Percentiles rank a stretch among this genome's conserved stretches.
phyloP scores from a whole-genome alignment of 2,113 vertebrate species.

The Plecotus auritus region DNA sequence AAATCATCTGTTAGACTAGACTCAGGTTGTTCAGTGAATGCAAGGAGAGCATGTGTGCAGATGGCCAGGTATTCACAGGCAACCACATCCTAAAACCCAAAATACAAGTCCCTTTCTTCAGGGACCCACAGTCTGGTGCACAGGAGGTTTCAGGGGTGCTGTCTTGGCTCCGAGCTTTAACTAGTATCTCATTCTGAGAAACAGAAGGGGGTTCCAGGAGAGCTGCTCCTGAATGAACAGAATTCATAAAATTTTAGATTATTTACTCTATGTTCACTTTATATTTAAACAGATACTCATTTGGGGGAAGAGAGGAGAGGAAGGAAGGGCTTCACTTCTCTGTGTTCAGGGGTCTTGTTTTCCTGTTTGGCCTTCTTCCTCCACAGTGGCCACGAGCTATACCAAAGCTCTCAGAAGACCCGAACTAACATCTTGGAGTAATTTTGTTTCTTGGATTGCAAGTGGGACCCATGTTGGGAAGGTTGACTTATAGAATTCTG shows the following conservation, averaged over 20 bases:
- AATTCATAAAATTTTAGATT: neutral
- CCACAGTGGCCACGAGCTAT: fast-evolving
- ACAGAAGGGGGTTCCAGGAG: neutral
- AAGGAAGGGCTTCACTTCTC: neutral
- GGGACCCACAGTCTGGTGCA: neutral
- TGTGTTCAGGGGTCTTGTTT: neutral
- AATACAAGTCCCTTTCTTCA: neutral
- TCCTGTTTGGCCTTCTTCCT: neutral
- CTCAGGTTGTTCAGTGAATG: neutral
- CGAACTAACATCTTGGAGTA: neutral
- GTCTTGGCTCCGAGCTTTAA: neutral
- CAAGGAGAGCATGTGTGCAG: neutral
- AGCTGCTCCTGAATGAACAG: neutral
- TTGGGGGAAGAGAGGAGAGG: neutral
- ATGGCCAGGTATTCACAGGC: neutral
- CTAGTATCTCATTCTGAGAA: neutral
- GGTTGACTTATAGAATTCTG: neutral
- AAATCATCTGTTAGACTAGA: neutral
- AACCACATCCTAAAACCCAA: neutral
- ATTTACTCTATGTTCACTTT: neutral
- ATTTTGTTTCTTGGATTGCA: neutral
- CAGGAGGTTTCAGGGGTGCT: too few species aligned
- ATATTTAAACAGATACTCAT: neutral
- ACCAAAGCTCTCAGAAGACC: neutral
- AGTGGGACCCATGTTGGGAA: neutral